Percentiles rank a stretch among this genome's conserved stretches.
Conservation (phyloP, 1,140 invertebrate genomes). For the Drosophila sulfurigaster region DNA sequence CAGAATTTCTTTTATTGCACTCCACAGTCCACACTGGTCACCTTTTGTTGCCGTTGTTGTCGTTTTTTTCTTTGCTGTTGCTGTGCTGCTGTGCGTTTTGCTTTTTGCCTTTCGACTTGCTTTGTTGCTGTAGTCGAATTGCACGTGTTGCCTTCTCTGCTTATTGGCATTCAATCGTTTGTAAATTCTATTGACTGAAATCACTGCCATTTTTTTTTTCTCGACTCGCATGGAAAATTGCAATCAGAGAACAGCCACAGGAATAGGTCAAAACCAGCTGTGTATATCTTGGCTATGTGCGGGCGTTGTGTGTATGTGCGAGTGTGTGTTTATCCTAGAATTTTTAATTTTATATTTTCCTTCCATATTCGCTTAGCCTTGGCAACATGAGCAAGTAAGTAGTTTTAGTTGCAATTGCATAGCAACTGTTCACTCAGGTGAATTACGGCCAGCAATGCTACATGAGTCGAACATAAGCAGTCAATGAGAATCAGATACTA, state of each 20-base stretch:
- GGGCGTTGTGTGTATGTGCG: not conserved
- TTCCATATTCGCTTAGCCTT: constrained; percentile 29
- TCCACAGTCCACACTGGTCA: constrained; percentile 62
- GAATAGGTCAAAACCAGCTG: constrained; percentile 31
- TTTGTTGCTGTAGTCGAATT: constrained; percentile 43
- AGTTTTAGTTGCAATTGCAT: constrained; percentile 43
- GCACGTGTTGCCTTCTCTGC: constrained; percentile 68
- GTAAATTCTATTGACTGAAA: constrained; percentile 70
- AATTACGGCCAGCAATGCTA: constrained; percentile 30
- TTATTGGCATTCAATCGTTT: constrained; percentile 77
- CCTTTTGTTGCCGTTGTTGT: constrained; percentile 29
- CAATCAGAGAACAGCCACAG: constrained; percentile 46
- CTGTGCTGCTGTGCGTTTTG: constrained; percentile 11
- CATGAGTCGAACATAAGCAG: not conserved
- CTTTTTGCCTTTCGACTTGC: constrained; percentile 3
- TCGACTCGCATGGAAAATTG: constrained; percentile 51
- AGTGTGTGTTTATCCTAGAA: constrained; percentile 31
- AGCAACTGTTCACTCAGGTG: constrained; percentile 50
- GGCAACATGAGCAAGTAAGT: constrained; percentile 20
- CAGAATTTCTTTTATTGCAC: constrained; percentile 77
- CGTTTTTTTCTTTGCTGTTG: constrained; percentile 10
- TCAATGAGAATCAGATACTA: not conserved
- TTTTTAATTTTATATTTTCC: constrained; percentile 70
- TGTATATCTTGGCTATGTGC: constrained; percentile 21
- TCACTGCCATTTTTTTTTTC: constrained; percentile 48